phyloP scores from a whole-genome alignment of 2,888 invertebrate genomes.

The Cantharis nigra region DNA sequence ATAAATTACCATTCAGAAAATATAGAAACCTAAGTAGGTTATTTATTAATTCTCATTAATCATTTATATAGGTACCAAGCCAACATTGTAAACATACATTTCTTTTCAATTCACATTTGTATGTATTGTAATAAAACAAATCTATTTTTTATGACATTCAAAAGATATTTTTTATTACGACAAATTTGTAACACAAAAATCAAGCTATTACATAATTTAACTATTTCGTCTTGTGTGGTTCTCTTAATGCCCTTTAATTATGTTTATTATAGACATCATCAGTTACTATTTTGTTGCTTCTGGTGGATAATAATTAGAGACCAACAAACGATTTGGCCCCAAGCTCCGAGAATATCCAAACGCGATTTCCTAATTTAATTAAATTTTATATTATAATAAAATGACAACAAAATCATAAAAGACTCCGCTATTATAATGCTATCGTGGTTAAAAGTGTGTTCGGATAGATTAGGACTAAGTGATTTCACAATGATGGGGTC shows the following conservation, averaged over 20 bases:
- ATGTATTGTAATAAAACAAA: not conserved
- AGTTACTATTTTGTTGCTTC: conserved; percentile 20
- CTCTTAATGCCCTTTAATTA: conserved; percentile 15
- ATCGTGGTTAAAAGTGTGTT: not conserved
- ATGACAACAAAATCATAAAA: not conserved
- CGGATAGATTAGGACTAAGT: not conserved
- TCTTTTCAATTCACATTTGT: not conserved
- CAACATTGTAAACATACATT: not conserved
- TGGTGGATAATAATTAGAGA: conserved; percentile 25
- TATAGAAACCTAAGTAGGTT: not conserved
- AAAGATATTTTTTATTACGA: not conserved
- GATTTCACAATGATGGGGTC: not conserved
- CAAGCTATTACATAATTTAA: not conserved
- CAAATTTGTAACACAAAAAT: not conserved
- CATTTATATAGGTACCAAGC: not conserved
- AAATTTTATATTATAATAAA: conserved; percentile 1
- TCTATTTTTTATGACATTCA: not conserved
- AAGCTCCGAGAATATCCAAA: conserved; percentile 7
- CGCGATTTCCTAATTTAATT: conserved; percentile 13
- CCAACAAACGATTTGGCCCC: conserved; percentile 7
- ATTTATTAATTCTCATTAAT: not conserved
- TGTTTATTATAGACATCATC: conserved; percentile 15
- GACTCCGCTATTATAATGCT: not conserved
- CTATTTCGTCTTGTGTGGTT: conserved; percentile 12
- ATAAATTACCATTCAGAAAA: not conserved